Evolutionary conservation across 2,888 invertebrate genomes (phyloP).

Genomic region (Gerosis bhagava): DNA sequence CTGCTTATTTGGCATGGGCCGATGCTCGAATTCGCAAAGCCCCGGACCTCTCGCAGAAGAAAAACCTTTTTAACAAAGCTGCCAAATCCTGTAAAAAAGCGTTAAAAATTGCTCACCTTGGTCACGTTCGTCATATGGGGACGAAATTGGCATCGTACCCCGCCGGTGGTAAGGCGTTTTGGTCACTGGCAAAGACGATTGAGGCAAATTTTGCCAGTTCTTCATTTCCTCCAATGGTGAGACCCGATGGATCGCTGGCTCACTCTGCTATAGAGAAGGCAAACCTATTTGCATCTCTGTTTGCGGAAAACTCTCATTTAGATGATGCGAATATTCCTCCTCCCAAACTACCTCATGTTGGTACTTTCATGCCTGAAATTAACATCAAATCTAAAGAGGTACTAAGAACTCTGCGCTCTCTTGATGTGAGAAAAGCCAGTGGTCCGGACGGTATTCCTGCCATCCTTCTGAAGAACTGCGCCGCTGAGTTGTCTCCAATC

Average conservation of each 20-base stretch:
- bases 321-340: background rate
- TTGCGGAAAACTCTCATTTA: constrained; percentile 7
- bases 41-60: constrained; percentile 2
- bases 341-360: too few relatives aligned
- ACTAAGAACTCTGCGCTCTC: background rate
- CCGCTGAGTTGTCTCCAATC: constrained; percentile 15
- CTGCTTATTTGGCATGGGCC: constrained; percentile 23
- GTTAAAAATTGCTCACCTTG: too few relatives aligned
- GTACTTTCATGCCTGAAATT: background rate
- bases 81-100: constrained; percentile 20
- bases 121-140: too few relatives aligned
- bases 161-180: constrained; percentile 8
- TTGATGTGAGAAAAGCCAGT: constrained; percentile 21
- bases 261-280: constrained; percentile 7
- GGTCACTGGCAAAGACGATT: constrained; percentile 24
- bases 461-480: constrained; percentile 8
- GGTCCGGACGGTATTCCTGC: constrained; percentile 17
- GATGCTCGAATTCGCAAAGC: constrained; percentile 21
- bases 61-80: constrained; percentile 20
- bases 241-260: constrained; percentile 25
- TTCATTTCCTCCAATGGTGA: constrained; percentile 23
- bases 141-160: too few relatives aligned
- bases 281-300: constrained; percentile 2
- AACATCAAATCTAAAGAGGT: constrained; percentile 1
- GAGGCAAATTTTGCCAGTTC: constrained; percentile 26